These are phyloP conservation scores for Watsonalla cultraria DNA, from an alignment of 2,888 invertebrate species.

Conservation along the genomic window DNA sequence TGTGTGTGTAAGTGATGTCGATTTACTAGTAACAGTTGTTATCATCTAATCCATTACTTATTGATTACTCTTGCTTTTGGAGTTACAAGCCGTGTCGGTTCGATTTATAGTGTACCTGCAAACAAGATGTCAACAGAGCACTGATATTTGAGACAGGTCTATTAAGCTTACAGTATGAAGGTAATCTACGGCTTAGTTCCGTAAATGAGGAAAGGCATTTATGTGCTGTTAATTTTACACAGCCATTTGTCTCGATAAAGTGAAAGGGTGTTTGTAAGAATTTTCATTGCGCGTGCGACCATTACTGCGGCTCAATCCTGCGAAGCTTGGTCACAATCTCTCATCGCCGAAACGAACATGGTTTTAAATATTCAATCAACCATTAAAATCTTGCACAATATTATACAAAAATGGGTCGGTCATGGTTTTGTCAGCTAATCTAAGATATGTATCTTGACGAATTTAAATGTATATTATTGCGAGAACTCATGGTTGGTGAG, in stretches of 20 bases:
- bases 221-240: not conserved
- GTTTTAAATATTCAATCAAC: slow-evolving; percentile 24
- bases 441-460: slow-evolving; percentile 8
- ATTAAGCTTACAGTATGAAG: too few relatives aligned
- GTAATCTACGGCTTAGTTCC: not conserved
- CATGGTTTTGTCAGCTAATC: slow-evolving; percentile 1
- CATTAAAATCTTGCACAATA: slow-evolving; percentile 38
- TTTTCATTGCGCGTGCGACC: not conserved
- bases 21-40: too few relatives aligned
- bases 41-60: too few relatives aligned
- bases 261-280: slow-evolving; percentile 1
- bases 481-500: slow-evolving; percentile 1
- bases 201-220: not conserved
- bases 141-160: too few relatives aligned
- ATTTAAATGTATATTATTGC: slow-evolving; percentile 6
- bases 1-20: too few relatives aligned
- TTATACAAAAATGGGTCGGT: slow-evolving; percentile 23
- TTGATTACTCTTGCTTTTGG: too few relatives aligned
- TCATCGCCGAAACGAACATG: not conserved
- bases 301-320: not conserved
- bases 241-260: slow-evolving; percentile 1
- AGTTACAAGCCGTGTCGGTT: too few relatives aligned
- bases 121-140: too few relatives aligned
- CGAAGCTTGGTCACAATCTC: not conserved
- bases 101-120: too few relatives aligned